These are phyloP conservation scores for Hesperia comma DNA, from an alignment of 2,888 invertebrate genomes.

Conservation along the genomic window DNA sequence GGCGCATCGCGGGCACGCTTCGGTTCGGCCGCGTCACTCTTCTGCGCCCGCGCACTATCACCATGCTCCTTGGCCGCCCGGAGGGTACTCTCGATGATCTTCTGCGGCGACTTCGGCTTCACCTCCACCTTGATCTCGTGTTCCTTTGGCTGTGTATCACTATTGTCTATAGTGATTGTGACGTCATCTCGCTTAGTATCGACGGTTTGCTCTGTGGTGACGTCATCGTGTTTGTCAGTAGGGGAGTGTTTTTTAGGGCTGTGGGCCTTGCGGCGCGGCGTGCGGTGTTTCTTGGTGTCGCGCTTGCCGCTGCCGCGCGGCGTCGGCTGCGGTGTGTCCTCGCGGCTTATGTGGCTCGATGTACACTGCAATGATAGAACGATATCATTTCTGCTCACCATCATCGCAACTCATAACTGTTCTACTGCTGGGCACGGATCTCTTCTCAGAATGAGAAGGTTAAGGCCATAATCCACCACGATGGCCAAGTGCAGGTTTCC, in stretches of 20 bases:
- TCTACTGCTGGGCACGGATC: too few relatives aligned
- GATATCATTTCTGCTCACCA: too few relatives aligned
- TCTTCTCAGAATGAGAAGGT: too few relatives aligned
- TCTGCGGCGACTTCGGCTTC: conserved; percentile 20
- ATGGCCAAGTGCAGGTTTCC: too few relatives aligned
- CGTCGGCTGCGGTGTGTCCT: conserved; percentile 42
- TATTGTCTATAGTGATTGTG: background rate
- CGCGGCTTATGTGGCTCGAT: conserved; percentile 57
- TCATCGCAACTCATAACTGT: too few relatives aligned
- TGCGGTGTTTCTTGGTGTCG: too few relatives aligned
- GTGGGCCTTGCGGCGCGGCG: background rate
- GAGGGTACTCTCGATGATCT: conserved; percentile 2
- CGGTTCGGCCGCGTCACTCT: background rate
- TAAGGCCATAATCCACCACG: too few relatives aligned
- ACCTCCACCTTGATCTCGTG: conserved; percentile 25
- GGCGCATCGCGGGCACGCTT: background rate
- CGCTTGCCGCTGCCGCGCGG: conserved; percentile 11
- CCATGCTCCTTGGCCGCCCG: background rate
- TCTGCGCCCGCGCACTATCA: background rate
- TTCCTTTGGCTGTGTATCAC: background rate
- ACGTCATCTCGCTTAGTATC: background rate
- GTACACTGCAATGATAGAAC: conserved; percentile 45
- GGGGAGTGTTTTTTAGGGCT: conserved; percentile 7
- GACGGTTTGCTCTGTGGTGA: background rate
- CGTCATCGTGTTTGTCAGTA: conserved; percentile 1